These are phyloP conservation scores for Dinoponera quadriceps DNA, from an alignment of 1,140 invertebrate species.

Conservation along the genomic window DNA sequence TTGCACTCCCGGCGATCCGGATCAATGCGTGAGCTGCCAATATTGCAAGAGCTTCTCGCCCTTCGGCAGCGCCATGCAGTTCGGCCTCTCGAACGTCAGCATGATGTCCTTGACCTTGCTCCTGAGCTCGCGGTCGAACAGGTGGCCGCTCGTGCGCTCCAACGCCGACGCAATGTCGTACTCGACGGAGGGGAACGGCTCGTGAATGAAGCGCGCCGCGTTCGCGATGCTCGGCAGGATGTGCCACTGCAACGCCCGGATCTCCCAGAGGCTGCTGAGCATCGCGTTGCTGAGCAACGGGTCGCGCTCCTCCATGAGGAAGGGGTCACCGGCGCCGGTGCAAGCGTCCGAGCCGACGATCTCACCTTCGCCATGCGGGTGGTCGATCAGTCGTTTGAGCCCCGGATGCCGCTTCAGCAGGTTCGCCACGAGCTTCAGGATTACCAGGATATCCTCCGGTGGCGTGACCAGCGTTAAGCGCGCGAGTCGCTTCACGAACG, in stretches of 20 bases:
- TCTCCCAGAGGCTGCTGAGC: conserved; percentile 96
- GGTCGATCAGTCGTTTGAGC: conserved; percentile 91
- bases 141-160: conserved; percentile 87
- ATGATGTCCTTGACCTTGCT: conserved; percentile 88
- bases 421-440: conserved; percentile 95
- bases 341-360: conserved; percentile 67
- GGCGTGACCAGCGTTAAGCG: conserved; percentile 93
- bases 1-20: conserved; percentile 28
- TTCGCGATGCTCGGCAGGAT: conserved; percentile 90
- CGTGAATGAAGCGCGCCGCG: conserved; percentile 90
- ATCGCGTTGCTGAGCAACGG: conserved; percentile 92
- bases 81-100: conserved; percentile 88
- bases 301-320: conserved; percentile 92
- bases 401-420: conserved; percentile 94
- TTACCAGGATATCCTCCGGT: conserved; percentile 91
- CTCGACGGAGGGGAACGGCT: conserved; percentile 89
- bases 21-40: conserved; percentile 84
- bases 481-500: conserved; percentile 96
- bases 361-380: conserved; percentile 83
- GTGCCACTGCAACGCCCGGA: conserved; percentile 91
- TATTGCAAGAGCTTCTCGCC: conserved; percentile 85
- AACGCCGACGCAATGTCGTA: conserved; percentile 88
- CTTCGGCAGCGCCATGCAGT: conserved; percentile 83
- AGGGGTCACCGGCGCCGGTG: conserved; percentile 90
- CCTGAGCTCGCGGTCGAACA: conserved; percentile 89